Evolutionary conservation across 1,140 invertebrate genomes (phyloP).

Genomic region (Heliconius hewitsoni): DNA sequence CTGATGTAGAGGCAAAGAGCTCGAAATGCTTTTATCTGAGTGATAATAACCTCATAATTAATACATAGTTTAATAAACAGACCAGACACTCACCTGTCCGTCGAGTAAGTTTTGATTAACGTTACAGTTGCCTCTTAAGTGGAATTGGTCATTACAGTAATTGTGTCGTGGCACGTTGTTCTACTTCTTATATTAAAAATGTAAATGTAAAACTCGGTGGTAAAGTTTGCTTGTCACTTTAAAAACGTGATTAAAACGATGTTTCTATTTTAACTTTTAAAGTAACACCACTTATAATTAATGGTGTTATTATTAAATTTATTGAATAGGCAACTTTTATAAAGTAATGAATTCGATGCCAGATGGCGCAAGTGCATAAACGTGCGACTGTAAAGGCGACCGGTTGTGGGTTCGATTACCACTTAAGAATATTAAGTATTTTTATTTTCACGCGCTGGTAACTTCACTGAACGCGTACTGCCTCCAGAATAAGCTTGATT

Average conservation of each 20-base stretch:
- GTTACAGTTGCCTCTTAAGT: slow-evolving; percentile 45
- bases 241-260: slow-evolving; percentile 7
- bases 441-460: too few relatives aligned
- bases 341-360: neutral
- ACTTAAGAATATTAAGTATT: too few relatives aligned
- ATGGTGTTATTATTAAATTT: neutral
- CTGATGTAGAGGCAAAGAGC: too few relatives aligned
- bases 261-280: neutral
- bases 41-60: neutral
- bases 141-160: slow-evolving; percentile 49
- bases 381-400: too few relatives aligned
- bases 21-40: neutral
- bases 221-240: slow-evolving; percentile 24
- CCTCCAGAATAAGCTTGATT: too few relatives aligned
- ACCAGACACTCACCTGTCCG: neutral
- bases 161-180: slow-evolving; percentile 34
- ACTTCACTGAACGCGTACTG: too few relatives aligned
- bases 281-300: neutral
- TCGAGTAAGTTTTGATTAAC: slow-evolving; percentile 41
- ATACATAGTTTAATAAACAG: slow-evolving; percentile 11
- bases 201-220: slow-evolving; percentile 34
- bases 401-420: too few relatives aligned
- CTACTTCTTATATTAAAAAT: slow-evolving; percentile 41
- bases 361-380: too few relatives aligned
- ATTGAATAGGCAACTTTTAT: neutral